Conservation (phyloP, 2,797 vertebrate genomes). For the Margarornis squamiger region DNA sequence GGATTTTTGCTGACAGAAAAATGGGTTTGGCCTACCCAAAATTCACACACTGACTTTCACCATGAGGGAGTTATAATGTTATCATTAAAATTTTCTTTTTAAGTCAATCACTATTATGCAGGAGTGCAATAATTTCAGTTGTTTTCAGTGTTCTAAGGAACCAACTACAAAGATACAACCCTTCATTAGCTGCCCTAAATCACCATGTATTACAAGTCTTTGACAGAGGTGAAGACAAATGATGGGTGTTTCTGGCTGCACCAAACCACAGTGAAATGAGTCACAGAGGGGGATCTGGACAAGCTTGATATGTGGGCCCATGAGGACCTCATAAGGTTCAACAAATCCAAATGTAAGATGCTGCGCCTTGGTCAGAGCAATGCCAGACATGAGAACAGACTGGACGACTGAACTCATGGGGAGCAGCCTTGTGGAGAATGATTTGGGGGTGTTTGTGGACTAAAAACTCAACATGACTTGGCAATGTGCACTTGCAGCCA, state of each 20-base stretch:
- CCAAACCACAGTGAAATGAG: neutral
- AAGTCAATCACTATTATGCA: neutral
- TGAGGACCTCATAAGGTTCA: neutral
- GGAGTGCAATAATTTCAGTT: neutral
- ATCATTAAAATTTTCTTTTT: neutral
- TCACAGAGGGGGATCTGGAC: neutral
- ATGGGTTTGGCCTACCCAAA: neutral
- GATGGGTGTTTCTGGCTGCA: neutral
- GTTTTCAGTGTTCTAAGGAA: neutral
- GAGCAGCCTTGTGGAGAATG: neutral
- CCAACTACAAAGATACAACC: neutral
- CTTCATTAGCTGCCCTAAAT: neutral
- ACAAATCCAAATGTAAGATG: neutral
- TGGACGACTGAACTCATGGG: neutral
- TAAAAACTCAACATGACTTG: neutral
- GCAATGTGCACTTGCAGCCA: neutral
- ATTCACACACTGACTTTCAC: neutral
- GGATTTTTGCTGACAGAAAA: neutral
- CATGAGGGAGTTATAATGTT: neutral
- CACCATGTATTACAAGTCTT: neutral
- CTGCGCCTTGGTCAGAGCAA: neutral
- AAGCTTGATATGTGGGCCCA: neutral
- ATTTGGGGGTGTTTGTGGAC: accelerated
- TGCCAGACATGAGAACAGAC: neutral
- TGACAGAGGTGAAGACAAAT: neutral